Conservation (phyloP, 2,888 invertebrate species). For the Hypselothyrea guttata region DNA sequence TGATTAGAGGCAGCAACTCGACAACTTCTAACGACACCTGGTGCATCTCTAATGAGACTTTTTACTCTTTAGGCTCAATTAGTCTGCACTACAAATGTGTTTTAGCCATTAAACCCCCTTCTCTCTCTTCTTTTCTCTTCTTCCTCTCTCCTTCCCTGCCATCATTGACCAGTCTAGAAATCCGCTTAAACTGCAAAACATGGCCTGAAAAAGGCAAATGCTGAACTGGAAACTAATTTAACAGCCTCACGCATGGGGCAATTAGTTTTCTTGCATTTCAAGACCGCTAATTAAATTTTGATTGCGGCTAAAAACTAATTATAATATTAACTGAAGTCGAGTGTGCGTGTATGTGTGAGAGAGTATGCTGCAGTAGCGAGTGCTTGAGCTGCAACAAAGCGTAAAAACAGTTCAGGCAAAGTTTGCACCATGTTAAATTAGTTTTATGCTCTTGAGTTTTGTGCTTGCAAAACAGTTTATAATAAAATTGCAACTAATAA, state of each 20-base stretch:
- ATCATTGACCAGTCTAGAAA: conserved; percentile 6
- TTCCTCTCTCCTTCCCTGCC: not conserved
- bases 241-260: conserved; percentile 17
- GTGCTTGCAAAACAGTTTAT: no score
- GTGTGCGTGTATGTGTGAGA: no score
- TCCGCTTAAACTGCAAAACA: conserved; percentile 21
- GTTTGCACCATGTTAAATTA: no score
- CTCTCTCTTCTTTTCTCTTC: not conserved
- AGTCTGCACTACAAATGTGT: conserved; percentile 13
- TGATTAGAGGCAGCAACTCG: conserved; percentile 16
- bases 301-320: conserved; percentile 25
- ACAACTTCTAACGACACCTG: conserved; percentile 22
- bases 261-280: conserved; percentile 24
- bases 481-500: no score
- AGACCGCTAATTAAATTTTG: conserved; percentile 47
- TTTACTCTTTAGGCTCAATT: conserved; percentile 20
- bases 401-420: no score
- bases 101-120: no score
- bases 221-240: conserved; percentile 23
- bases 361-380: no score
- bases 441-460: no score
- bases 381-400: no score
- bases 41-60: conserved; percentile 17
- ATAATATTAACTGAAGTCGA: not conserved
- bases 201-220: conserved; percentile 30